Base-by-base conservation (phyloP, 2,797 vertebrate species). In the Streptopelia turtur region DNA sequence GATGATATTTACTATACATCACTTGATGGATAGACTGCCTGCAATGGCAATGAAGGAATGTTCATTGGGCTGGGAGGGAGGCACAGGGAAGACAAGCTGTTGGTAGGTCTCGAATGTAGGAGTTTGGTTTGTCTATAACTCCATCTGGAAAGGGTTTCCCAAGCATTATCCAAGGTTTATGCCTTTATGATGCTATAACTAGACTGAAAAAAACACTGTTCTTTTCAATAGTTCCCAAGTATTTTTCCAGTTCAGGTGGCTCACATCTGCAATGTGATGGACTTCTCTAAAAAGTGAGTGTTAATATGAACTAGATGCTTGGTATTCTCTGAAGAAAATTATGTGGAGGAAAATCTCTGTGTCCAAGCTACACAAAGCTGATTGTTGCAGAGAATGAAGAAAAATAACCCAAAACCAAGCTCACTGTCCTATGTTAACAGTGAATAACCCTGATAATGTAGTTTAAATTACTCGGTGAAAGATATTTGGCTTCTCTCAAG, bases 381-480 rank as follows among this genome's bases (percentile, higher is more conserved):
- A 68, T 77, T 83, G 20, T 10, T 92, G 49, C 24, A 74, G 33
- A 83, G 24, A 83, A 74, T n/a, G 27, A 8, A 79, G 35, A 28
- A 75, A 92, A 93, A 88, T 57, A 69, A 41, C 22, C 13, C n/a
- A 45, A 76, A 78, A 72, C 28, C 17, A 65, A 82, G 24, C 14
- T 94, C 33, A 61, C 16, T 55, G 39, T 79, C 33, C n/a, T 50
- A 31, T 0, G 1, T 71, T 93, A 86, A 49, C 82, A 87, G 28
- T 86, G 71, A 94, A 93, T 78, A 92, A 70, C n/a, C 25, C 13
- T 60, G 45, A 80, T 79, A 90, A 87, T 89, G 22, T 74, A 63
- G 91, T 75, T 92, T 88, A 88, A 89, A 91, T 95, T 92, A 83
- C 53, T 71, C 6, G 0, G 53, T 93, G 82, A 91, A 96, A 92